Evolutionary conservation across 2,888 invertebrate genomes (phyloP), one percentile per base, ranked within the genome.

Genomic region (Anoplius nigerrimus): DNA sequence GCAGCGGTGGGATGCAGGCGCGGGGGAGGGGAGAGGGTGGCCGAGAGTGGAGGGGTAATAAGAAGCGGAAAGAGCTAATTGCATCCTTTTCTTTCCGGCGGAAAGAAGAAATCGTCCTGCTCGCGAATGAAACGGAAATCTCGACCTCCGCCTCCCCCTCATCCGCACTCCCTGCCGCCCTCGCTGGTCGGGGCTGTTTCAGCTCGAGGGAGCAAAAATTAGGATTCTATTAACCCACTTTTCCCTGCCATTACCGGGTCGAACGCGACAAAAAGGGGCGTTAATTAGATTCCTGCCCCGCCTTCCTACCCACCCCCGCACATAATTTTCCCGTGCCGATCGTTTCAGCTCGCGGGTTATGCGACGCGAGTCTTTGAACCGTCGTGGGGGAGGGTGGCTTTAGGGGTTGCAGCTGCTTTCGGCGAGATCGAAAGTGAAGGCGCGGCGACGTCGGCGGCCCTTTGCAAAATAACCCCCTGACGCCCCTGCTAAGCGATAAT

Each of bases 161-260:
- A 2, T n/a, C n/a, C n/a, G n/a, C n/a, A n/a, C n/a, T n/a, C n/a
- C n/a, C n/a, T n/a, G n/a, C n/a, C n/a, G n/a, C n/a, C n/a, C n/a
- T n/a, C n/a, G n/a, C n/a, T n/a, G n/a, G n/a, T n/a, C n/a, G n/a
- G n/a, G 16, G 18, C 8, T 20, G 18, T 20, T 13, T 16, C 18
- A 16, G n/a, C 15, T 45, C 16, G 22, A 16, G 4, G 34, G 27
- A 13, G 42, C 55, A 42, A 55, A 74, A 48, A 77, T 76, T 74
- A 67, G 69, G 72, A 77, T 76, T 74, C 76, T 77, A 76, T 76
- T 77, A 76, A 74, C 76, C 76, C 43, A 69, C 68, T 74, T 68
- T 59, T 43, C 27, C 43, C 53, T 58, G 61, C 57, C 59, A 48
- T 34, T 11, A 13, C 34, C 58, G 69, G 54, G 65, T 76, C 68